Evolutionary conservation across 1,140 invertebrate species (phyloP).

Genomic region (Bombyx mori): DNA sequence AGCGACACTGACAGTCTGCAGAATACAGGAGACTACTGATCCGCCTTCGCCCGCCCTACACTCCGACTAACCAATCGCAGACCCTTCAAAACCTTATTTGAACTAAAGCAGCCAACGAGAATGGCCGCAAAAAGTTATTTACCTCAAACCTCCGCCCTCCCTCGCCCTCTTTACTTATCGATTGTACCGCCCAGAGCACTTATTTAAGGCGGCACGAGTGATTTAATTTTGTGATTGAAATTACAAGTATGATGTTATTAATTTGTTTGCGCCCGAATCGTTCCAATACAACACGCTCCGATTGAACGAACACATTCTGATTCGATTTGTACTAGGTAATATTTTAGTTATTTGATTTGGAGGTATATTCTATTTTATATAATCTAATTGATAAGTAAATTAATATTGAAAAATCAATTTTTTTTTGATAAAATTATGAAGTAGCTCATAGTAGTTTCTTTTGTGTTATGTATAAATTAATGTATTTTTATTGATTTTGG

Average conservation of each 20-base stretch:
- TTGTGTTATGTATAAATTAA: background rate
- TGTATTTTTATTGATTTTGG: too few relatives aligned
- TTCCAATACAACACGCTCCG: conserved; percentile 43
- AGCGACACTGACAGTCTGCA: conserved; percentile 1
- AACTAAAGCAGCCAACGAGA: conserved; percentile 27
- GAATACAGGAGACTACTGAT: conserved; percentile 8
- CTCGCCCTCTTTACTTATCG: conserved; percentile 49
- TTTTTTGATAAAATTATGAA: background rate
- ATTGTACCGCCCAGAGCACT: conserved; percentile 49
- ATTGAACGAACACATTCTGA: conserved; percentile 9
- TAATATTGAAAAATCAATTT: background rate
- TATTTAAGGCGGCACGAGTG: conserved; percentile 56
- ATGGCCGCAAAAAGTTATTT: conserved; percentile 49
- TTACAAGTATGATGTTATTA: conserved; percentile 50
- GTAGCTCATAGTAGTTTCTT: background rate
- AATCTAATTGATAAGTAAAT: conserved; percentile 1
- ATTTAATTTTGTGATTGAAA: conserved; percentile 68
- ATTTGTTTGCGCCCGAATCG: conserved; percentile 49
- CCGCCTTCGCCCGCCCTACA: conserved; percentile 25
- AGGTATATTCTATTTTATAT: conserved; percentile 5
- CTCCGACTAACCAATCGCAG: background rate
- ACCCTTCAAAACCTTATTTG: too few relatives aligned
- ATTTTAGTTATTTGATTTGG: conserved; percentile 7
- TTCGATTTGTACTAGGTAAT: conserved; percentile 7
- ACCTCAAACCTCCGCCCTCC: conserved; percentile 48